phyloP scores from a whole-genome alignment of 2,888 invertebrate species.

The Leptinotarsa rubiginosa region DNA sequence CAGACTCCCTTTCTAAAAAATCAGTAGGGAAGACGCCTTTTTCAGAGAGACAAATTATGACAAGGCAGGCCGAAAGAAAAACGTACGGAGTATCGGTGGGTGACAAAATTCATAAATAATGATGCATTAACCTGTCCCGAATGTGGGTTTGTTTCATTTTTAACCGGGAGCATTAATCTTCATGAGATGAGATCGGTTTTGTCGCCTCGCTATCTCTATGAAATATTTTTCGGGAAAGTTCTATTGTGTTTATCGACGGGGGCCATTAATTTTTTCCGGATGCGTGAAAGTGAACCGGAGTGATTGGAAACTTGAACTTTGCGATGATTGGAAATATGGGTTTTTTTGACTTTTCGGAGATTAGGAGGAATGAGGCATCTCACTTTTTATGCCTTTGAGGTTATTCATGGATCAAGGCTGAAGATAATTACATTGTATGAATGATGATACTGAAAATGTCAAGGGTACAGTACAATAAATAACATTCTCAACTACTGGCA shows the following conservation, averaged over 20 bases:
- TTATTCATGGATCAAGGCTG: too few species aligned
- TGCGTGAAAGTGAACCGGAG: slow-evolving; percentile 19
- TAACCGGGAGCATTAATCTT: slow-evolving; percentile 57
- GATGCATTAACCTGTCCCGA: slow-evolving; percentile 59
- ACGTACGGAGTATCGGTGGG: slow-evolving; percentile 41
- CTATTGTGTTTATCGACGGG: slow-evolving; percentile 40
- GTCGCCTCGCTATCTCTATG: slow-evolving; percentile 47
- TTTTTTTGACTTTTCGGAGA: not conserved
- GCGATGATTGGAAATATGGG: slow-evolving; percentile 15
- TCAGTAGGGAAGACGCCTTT: slow-evolving; percentile 32
- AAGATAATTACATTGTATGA: too few species aligned
- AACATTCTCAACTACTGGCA: too few species aligned
- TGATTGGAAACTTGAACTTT: slow-evolving; percentile 36
- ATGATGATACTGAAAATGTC: too few species aligned
- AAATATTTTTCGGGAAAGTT: slow-evolving; percentile 47
- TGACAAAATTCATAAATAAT: slow-evolving; percentile 59
- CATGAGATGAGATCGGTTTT: slow-evolving; percentile 47
- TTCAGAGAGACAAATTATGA: slow-evolving; percentile 41
- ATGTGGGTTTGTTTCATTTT: slow-evolving; percentile 56
- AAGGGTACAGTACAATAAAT: too few species aligned
- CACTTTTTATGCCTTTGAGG: not conserved
- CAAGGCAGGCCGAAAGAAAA: slow-evolving; percentile 35
- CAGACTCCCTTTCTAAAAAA: slow-evolving; percentile 28
- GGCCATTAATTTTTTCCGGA: slow-evolving; percentile 40
- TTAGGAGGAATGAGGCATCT: not conserved